phyloP scores from a whole-genome alignment of 2,113 vertebrate genomes.

The Platycercus adscitus region DNA sequence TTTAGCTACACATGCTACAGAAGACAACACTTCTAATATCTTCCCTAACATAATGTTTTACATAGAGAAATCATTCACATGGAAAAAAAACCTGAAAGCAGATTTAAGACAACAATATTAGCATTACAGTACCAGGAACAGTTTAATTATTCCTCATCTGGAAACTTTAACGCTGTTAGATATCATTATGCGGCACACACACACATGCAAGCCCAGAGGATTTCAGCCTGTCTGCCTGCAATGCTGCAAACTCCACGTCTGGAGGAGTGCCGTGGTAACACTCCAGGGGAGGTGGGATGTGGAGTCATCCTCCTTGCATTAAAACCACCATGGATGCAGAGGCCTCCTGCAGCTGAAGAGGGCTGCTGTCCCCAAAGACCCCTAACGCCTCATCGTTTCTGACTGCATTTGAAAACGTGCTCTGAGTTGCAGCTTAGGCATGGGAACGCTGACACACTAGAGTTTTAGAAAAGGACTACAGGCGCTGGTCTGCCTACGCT shows the following conservation, averaged over 20 bases:
- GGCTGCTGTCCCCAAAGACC: background rate
- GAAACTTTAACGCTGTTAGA: background rate
- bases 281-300: background rate
- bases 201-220: background rate
- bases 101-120: background rate
- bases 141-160: background rate
- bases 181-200: background rate
- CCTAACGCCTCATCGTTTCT: accelerated
- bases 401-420: background rate
- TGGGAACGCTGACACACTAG: accelerated
- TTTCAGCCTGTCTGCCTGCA: background rate
- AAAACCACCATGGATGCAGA: background rate
- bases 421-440: background rate
- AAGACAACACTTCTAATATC: background rate
- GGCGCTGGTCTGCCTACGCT: background rate
- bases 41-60: background rate
- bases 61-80: background rate
- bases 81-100: background rate
- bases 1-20: background rate
- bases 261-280: background rate
- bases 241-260: background rate
- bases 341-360: background rate
- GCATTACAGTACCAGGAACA: background rate
- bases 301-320: background rate
- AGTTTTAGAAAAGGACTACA: background rate